Conservation (phyloP, 2,888 invertebrate genomes). For the Petrolisthes manimaculis region DNA sequence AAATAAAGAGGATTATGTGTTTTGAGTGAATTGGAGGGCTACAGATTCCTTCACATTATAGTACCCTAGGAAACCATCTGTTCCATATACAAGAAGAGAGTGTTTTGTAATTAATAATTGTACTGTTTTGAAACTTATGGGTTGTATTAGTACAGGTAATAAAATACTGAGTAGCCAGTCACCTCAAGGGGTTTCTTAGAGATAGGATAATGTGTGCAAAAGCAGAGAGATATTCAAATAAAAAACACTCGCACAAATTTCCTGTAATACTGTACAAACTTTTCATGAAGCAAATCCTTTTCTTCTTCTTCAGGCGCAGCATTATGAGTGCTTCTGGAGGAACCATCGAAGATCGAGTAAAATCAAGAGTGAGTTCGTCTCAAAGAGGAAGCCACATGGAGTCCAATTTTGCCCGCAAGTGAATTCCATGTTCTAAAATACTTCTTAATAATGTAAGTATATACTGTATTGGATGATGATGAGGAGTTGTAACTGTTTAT, state of each 20-base stretch:
- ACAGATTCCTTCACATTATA: not conserved
- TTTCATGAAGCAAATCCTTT: not conserved
- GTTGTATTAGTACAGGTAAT: too few species aligned
- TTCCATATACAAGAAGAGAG: too few species aligned
- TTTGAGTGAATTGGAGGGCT: too few species aligned
- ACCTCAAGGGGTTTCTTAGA: too few species aligned
- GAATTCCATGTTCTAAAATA: not conserved
- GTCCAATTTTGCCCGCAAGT: constrained; percentile 59
- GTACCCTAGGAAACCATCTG: too few species aligned
- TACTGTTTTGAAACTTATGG: too few species aligned
- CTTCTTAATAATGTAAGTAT: not conserved
- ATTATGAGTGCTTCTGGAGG: constrained; percentile 41
- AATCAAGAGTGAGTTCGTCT: constrained; percentile 52
- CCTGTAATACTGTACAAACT: too few species aligned
- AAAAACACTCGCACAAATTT: too few species aligned
- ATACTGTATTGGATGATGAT: not conserved
- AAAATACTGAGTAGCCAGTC: too few species aligned
- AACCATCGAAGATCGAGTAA: constrained; percentile 55
- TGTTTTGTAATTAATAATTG: too few species aligned
- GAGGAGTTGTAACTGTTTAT: not conserved
- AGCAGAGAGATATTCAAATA: too few species aligned
- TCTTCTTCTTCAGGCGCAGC: constrained; percentile 30
- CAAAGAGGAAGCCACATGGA: constrained; percentile 59
- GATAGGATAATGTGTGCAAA: too few species aligned
- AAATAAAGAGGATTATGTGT: not conserved